Base-by-base conservation (phyloP, 2,888 invertebrate species). In the Clepsis dumicolana region DNA sequence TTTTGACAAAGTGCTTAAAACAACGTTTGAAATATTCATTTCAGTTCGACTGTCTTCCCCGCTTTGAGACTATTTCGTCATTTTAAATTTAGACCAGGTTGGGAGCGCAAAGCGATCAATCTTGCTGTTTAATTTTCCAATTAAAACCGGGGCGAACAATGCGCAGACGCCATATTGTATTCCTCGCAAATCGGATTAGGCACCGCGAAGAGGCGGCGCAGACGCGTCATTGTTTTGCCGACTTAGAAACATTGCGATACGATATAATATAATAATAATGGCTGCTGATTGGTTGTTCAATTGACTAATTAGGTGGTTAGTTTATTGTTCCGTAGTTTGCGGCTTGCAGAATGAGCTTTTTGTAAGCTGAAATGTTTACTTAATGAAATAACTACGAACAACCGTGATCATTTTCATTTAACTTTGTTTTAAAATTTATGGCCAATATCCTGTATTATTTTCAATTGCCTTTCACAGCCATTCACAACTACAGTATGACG, bases 131-230 rank as follows among this genome's bases (percentile, higher is more conserved):
- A 59, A 59, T 41, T 59, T 41, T 12, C 38, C 25, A 59, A 59
- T 59, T 59, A 59, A 59, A 59, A 24, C 38, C 14, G 18, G 18
- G 8, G 38, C 57, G 35, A 29, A 24, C 24, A 24, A 38, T 38
- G 54, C 54, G 29, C 54, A 38, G 38, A 38, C 57, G 38, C 24
- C 41, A 41, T 59, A 41, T 59, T 59, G 57, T 59, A 38, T 59
- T 41, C 25, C 29, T 35, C 56, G 29, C 27, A 18, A 57, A 57
- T 38, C 38, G 38, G 57, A 59, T 59, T 59, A 59, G 25, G 54
- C 32, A 54, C 18, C 29, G 18, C 21, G 56, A 57, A 2, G 2
- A 57, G 38, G 5, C 38, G 21, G 29, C 56, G 57, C 57, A 59
- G 57, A 59, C n/a, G 27, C 29, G 2, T n/a, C 57, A 41, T 5